These are phyloP conservation scores for Caenorhabditis sp. DNA, from an alignment of 2,888 invertebrate genomes.

Conservation along the genomic window DNA sequence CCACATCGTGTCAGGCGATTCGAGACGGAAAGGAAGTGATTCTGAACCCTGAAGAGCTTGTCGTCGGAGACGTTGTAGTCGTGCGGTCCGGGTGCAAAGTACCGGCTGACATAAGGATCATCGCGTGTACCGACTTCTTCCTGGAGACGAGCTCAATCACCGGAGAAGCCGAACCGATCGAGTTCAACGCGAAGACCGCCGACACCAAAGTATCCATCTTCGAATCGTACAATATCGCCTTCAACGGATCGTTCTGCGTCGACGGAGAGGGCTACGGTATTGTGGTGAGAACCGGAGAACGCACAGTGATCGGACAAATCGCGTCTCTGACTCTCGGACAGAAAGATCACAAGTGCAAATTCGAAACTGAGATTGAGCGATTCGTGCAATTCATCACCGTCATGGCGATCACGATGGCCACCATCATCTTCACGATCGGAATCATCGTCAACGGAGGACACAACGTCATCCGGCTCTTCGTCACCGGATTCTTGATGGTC, in stretches of 20 bases:
- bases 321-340: constrained; percentile 66
- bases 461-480: constrained; percentile 67
- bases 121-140: constrained; percentile 67
- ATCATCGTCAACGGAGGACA: constrained; percentile 59
- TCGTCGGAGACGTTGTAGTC: constrained; percentile 71
- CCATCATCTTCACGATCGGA: constrained; percentile 66
- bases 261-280: constrained; percentile 74
- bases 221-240: constrained; percentile 65
- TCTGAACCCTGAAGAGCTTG: constrained; percentile 69
- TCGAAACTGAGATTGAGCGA: constrained; percentile 69
- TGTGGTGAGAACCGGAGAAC: constrained; percentile 68
- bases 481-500: constrained; percentile 71
- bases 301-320: constrained; percentile 71
- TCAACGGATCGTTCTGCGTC: constrained; percentile 73
- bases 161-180: constrained; percentile 73
- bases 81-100: constrained; percentile 70
- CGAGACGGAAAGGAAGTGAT: constrained; percentile 67
- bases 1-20: constrained; percentile 67
- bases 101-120: constrained; percentile 69
- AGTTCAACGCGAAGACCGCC: constrained; percentile 67
- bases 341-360: constrained; percentile 59
- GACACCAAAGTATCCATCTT: constrained; percentile 54
- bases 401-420: constrained; percentile 69
- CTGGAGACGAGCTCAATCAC: constrained; percentile 74
- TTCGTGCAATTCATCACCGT: constrained; percentile 71